Conservation (phyloP, 2,797 vertebrate genomes). For the Eulemur coronatus region DNA sequence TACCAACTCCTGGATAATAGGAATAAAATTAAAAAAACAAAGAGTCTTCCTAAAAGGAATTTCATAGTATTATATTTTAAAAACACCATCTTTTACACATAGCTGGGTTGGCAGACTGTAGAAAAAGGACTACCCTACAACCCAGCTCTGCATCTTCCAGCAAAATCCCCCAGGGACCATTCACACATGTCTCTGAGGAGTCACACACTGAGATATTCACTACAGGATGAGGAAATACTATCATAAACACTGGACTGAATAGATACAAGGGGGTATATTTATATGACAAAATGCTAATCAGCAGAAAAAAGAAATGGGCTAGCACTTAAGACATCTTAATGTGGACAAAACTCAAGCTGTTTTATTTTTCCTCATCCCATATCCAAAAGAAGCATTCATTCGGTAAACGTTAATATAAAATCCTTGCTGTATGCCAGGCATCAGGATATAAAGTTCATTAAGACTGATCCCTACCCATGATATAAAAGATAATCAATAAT, state of each 20-base stretch:
- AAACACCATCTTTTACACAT: background rate
- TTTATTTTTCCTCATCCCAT: background rate
- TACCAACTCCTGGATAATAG: background rate
- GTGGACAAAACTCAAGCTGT: background rate
- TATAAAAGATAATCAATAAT: background rate
- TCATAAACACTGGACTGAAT: background rate
- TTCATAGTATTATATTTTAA: slow-evolving; percentile 37
- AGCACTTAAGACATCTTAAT: background rate
- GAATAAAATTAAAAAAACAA: slow-evolving; percentile 14
- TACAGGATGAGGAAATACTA: too few species aligned
- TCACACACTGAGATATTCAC: background rate
- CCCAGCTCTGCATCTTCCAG: background rate
- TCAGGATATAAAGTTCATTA: background rate
- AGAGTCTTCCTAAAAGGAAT: slow-evolving; percentile 4
- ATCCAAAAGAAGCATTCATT: slow-evolving; percentile 16
- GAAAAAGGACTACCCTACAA: background rate
- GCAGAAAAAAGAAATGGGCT: background rate
- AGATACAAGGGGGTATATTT: background rate
- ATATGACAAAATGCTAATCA: background rate
- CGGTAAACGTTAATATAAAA: slow-evolving; percentile 6
- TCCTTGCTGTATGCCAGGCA: background rate
- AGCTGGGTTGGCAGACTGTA: background rate
- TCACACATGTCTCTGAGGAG: background rate
- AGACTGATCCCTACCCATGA: background rate
- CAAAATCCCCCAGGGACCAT: background rate